Base-by-base conservation (phyloP, 2,888 invertebrate genomes). In the Hoplodrina blanda region DNA sequence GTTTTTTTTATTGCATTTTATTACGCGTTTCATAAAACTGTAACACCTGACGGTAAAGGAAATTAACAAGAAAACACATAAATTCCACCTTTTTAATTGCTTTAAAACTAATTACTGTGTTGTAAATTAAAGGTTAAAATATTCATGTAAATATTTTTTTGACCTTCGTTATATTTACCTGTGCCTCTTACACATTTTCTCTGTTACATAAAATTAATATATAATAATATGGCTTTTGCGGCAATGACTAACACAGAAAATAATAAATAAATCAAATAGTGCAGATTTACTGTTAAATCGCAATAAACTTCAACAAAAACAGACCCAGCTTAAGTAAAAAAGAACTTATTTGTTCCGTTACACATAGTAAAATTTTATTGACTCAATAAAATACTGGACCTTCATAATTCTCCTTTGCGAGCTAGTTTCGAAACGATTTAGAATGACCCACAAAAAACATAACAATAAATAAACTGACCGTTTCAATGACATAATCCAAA, bases 401-500 rank as follows among this genome's bases (percentile, higher is more conserved):
- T 66, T 69, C 69, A 85, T 85, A 74, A 77, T 61, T 83, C 76
- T 80, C 72, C 57, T 56, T 15, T 67, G 56, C 52, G 74, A 69
- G 78, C 82, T 73, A 82, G 71, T 76, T 82, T 73, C 7, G 30
- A 69, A 82, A 71, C 65, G 67, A 62, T 59, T 66, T 49, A 66
- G 71, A 78, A 75, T 71, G 25, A 64, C 49, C 78, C 68, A 84
- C 81, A 84, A 87, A 85, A 80, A 82, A 71, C 49, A 70, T 69
- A 76, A 71, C 72, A 84, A 85, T 83, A 86, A 84, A 83, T 75
- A 80, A 79, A 80, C 20, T 64, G 67, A 77, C 70, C 75, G 66
- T 82, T 78, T 52, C 69, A 85, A 90, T 89, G 88, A 85, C 88
- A 90, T 90, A 89, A 90, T 90, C 87, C 65, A 63, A 44, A 71